Conservation (phyloP, 1,140 invertebrate genomes). For the Pogonognathellus flavescens region DNA sequence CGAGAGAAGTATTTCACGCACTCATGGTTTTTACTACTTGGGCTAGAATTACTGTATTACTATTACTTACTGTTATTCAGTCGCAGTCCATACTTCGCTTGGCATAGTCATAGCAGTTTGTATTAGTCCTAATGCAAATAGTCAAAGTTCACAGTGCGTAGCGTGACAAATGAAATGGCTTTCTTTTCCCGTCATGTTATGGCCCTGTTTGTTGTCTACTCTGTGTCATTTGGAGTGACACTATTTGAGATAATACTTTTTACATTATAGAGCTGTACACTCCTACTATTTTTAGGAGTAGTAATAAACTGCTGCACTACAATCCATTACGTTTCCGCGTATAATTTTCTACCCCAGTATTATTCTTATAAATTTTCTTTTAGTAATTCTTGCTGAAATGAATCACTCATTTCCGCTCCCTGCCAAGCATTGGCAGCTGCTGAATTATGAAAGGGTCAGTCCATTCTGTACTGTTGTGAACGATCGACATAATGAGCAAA, state of each 20-base stretch:
- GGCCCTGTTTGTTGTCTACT: conserved; percentile 3
- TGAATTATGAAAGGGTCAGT: neutral
- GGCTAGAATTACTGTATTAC: neutral
- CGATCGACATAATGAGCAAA: no score
- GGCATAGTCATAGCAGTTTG: neutral
- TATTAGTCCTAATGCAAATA: neutral
- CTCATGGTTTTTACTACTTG: neutral
- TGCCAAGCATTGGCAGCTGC: neutral
- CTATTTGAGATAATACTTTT: conserved; percentile 24
- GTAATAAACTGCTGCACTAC: neutral
- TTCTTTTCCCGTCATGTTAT: conserved; percentile 34
- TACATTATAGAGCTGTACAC: neutral
- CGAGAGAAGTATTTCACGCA: conserved; percentile 22
- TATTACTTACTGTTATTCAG: neutral
- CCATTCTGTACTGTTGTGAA: no score
- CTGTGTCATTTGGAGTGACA: conserved; percentile 31
- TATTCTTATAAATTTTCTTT: neutral
- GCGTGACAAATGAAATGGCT: conserved; percentile 43
- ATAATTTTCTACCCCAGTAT: no score
- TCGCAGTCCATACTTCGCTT: no score
- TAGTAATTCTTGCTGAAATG: neutral
- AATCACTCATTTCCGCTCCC: conserved; percentile 21
- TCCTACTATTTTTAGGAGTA: neutral
- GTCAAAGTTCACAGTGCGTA: conserved; percentile 25
- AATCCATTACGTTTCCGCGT: neutral